These are phyloP conservation scores for Hydropotes inermis DNA, from an alignment of 2,113 vertebrate genomes.

Conservation along the genomic window DNA sequence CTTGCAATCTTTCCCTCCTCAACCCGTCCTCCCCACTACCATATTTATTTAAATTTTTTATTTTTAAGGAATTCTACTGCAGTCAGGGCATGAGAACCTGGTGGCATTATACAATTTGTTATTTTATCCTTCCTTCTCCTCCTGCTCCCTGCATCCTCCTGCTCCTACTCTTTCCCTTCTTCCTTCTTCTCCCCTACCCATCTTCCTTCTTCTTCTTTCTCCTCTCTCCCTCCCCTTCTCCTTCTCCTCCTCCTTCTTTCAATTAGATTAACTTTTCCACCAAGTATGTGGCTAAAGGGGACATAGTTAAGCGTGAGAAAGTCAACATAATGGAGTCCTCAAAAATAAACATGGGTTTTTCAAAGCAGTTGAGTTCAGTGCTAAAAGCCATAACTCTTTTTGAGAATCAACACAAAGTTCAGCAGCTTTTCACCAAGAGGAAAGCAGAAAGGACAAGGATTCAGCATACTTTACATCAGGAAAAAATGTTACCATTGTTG, in stretches of 20 bases:
- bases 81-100: background rate
- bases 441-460: background rate
- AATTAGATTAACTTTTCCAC: background rate
- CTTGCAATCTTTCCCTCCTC: background rate
- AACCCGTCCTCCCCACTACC: background rate
- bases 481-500: constrained; percentile 5
- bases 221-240: background rate
- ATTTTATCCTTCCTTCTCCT: background rate
- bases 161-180: background rate
- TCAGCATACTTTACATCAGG: background rate
- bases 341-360: constrained; percentile 68
- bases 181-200: background rate
- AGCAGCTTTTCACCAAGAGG: constrained; percentile 39
- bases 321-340: constrained; percentile 48
- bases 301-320: constrained; percentile 59
- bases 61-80: constrained; percentile 11
- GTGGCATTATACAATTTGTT: background rate
- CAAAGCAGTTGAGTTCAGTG: constrained; percentile 30
- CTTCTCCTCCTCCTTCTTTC: background rate
- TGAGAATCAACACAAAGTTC: constrained; percentile 33
- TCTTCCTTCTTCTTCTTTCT: background rate
- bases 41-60: background rate
- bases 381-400: constrained; percentile 25
- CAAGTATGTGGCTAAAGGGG: constrained; percentile 36
- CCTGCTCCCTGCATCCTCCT: background rate